phyloP scores from a whole-genome alignment of 2,888 invertebrate species.

The Lobophora halterata region DNA sequence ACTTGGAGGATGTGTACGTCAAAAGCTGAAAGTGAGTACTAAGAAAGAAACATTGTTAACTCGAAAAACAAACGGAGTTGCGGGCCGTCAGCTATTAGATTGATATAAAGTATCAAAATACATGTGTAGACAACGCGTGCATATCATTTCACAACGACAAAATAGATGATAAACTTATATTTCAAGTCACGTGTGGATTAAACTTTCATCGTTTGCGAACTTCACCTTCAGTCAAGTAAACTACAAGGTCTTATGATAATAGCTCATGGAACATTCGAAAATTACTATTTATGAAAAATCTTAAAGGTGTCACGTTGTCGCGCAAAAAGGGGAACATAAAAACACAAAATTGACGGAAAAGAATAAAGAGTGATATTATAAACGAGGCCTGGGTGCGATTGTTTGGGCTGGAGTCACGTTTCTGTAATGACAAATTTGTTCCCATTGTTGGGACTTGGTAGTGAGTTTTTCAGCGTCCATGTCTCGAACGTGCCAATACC shows the following conservation, averaged over 20 bases:
- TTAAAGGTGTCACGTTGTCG: slow-evolving; percentile 60
- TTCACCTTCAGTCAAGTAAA: slow-evolving; percentile 35
- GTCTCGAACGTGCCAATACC: slow-evolving; percentile 68
- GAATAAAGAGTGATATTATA: slow-evolving; percentile 71
- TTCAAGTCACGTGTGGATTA: slow-evolving; percentile 7
- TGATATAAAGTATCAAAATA: too few species aligned
- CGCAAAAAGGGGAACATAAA: slow-evolving; percentile 51
- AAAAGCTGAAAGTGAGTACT: too few species aligned
- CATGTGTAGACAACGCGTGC: too few species aligned
- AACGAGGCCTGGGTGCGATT: slow-evolving; percentile 46
- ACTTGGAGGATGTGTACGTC: too few species aligned
- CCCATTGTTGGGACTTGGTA: slow-evolving; percentile 60
- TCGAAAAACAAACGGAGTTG: too few species aligned
- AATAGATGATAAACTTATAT: too few species aligned
- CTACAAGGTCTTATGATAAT: slow-evolving; percentile 57
- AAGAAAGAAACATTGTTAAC: too few species aligned
- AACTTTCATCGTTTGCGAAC: slow-evolving; percentile 30
- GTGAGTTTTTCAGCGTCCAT: slow-evolving; percentile 64
- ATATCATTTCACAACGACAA: too few species aligned
- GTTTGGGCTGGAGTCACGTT: slow-evolving; percentile 72
- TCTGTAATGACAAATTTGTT: slow-evolving; percentile 71
- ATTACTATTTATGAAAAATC: slow-evolving; percentile 48
- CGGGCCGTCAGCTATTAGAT: too few species aligned
- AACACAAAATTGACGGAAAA: slow-evolving; percentile 55
- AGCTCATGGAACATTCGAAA: slow-evolving; percentile 36